phyloP scores from a whole-genome alignment of 1,140 invertebrate species.

The Eumaeus atala region DNA sequence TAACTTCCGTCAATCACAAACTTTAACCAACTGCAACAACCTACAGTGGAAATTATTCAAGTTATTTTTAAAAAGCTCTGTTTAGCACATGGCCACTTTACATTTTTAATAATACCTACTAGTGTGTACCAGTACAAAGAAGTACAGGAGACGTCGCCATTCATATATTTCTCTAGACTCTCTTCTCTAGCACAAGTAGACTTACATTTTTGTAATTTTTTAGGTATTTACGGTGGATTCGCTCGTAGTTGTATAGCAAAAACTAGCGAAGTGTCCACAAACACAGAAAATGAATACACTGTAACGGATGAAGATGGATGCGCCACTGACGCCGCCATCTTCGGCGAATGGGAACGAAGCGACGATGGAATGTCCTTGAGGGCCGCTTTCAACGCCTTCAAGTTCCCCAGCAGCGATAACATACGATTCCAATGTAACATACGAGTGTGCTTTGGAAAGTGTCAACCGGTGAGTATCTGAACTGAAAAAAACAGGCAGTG shows the following conservation, averaged over 20 bases:
- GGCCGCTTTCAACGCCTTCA: constrained; percentile 95
- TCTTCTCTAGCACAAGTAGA: no score
- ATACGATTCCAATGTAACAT: constrained; percentile 97
- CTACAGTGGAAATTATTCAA: no score
- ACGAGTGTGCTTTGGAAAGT: constrained; percentile 94
- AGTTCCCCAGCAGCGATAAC: constrained; percentile 95
- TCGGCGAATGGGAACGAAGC: constrained; percentile 94
- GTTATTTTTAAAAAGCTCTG: no score
- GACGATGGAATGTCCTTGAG: constrained; percentile 86
- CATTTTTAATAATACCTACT: no score
- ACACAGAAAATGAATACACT: constrained; percentile 91
- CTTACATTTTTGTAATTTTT: constrained; percentile 27
- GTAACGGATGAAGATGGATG: constrained; percentile 96
- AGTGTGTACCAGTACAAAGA: no score
- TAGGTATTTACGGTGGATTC: constrained; percentile 95
- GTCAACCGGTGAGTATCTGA: constrained; percentile 86
- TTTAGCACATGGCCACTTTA: no score
- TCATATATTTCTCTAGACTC: no score
- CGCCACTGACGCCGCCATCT: constrained; percentile 92
- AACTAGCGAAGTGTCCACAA: constrained; percentile 86
- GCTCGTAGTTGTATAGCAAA: constrained; percentile 94
- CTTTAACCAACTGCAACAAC: no score
- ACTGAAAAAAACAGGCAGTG: no score
- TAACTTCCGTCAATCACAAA: no score
- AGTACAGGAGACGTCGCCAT: no score